These are phyloP conservation scores for Lysiphlebus fabarum DNA, from an alignment of 1,140 invertebrate genomes.

Conservation along the genomic window DNA sequence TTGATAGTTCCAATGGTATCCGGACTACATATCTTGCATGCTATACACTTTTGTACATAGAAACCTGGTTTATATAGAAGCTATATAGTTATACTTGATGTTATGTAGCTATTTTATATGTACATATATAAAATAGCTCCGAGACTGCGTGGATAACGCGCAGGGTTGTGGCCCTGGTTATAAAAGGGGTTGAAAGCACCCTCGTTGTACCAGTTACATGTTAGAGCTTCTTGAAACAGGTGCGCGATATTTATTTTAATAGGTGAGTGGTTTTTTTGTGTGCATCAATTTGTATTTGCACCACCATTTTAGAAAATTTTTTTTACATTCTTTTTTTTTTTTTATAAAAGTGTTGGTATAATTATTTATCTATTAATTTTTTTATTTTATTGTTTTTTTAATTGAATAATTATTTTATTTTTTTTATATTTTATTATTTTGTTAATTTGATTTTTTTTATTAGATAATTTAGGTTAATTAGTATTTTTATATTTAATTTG, in stretches of 20 bases:
- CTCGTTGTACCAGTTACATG: slow-evolving; percentile 36
- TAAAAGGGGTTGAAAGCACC: slow-evolving; percentile 36
- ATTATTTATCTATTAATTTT: not conserved
- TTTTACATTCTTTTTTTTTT: not conserved
- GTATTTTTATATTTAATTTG: too few relatives aligned
- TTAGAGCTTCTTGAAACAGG: slow-evolving; percentile 27
- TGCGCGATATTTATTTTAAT: slow-evolving; percentile 1
- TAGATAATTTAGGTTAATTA: too few relatives aligned
- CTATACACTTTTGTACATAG: too few relatives aligned
- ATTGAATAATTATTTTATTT: too few relatives aligned
- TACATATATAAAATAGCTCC: slow-evolving; percentile 11
- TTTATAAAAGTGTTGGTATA: not conserved
- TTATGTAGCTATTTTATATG: not conserved
- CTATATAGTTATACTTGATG: too few relatives aligned
- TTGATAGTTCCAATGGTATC: too few relatives aligned
- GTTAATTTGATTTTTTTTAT: too few relatives aligned
- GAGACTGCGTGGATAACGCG: slow-evolving; percentile 34
- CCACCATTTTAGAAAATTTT: not conserved
- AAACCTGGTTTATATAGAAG: too few relatives aligned
- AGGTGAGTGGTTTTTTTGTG: slow-evolving; percentile 4
- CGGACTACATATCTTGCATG: too few relatives aligned
- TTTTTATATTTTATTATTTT: too few relatives aligned
- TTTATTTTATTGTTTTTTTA: not conserved
- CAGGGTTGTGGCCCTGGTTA: slow-evolving; percentile 36
- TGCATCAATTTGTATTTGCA: not conserved